phyloP scores from a whole-genome alignment of 92 coral and sea anemone species.

The Parazoanthus swiftii region DNA sequence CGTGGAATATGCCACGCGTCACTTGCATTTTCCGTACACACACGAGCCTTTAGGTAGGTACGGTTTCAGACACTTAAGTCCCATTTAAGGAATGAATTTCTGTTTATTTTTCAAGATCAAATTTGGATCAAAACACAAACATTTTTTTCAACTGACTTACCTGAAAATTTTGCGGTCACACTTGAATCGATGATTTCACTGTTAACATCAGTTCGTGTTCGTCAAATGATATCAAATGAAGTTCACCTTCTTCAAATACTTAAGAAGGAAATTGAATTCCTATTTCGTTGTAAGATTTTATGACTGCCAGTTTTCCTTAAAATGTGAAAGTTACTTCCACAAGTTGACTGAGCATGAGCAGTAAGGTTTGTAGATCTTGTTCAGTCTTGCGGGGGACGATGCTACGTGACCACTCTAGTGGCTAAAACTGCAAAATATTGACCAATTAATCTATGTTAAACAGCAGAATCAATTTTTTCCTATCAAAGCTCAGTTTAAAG shows the following conservation, averaged over 20 bases:
- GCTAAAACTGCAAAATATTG: neutral
- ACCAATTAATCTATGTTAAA: neutral
- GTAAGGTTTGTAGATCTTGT: neutral
- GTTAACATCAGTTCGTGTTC: neutral
- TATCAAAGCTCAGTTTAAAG: no score
- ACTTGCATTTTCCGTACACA: no score
- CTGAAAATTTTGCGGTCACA: no score
- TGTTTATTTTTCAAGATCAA: no score
- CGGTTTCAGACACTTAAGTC: no score
- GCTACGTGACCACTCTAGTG: neutral
- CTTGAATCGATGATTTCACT: neutral
- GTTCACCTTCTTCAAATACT: neutral
- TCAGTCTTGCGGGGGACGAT: neutral
- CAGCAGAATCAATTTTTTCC: neutral
- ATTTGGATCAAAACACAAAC: no score
- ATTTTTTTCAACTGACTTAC: no score
- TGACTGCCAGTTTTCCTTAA: no score
- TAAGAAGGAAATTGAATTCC: neutral
- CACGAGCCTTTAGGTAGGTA: no score
- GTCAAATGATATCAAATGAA: neutral
- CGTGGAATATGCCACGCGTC: no score
- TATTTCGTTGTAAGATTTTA: no score
- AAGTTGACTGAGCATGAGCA: neutral
- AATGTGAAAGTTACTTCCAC: neutral
- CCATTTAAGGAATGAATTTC: no score